These are phyloP conservation scores for Trimorus sp. DNA, from an alignment of 2,888 invertebrate genomes.

Conservation along the genomic window DNA sequence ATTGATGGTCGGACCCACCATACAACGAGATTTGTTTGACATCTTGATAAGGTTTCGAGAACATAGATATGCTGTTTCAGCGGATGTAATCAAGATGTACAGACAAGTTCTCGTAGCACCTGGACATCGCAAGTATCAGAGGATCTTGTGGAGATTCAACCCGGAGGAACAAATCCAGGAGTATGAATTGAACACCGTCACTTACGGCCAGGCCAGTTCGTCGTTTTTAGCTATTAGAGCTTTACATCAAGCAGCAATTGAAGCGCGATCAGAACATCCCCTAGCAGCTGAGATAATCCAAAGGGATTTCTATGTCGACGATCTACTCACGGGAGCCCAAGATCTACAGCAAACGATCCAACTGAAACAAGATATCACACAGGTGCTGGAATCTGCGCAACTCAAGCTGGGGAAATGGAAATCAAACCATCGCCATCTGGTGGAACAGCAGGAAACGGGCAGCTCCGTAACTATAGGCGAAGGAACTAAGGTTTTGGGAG, in stretches of 20 bases:
- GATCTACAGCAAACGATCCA: neutral
- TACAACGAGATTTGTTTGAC: conserved; percentile 68
- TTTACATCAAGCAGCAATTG: neutral
- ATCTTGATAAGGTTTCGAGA: conserved; percentile 69
- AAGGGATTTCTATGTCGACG: conserved; percentile 46
- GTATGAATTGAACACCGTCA: conserved; percentile 1
- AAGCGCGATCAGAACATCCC: conserved; percentile 13
- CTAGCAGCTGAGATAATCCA: conserved; percentile 11
- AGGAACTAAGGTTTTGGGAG: conserved; percentile 2
- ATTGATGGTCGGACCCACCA: conserved; percentile 69
- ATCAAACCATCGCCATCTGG: neutral
- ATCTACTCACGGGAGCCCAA: conserved; percentile 39
- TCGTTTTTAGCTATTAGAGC: conserved; percentile 1
- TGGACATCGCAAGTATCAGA: conserved; percentile 4
- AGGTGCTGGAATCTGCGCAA: conserved; percentile 5
- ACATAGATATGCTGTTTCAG: conserved; percentile 68
- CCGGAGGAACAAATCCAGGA: neutral
- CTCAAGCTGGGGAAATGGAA: conserved; percentile 4
- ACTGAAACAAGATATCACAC: neutral
- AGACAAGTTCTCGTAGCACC: conserved; percentile 57
- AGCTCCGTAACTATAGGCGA: neutral
- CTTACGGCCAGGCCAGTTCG: neutral
- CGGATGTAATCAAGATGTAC: conserved; percentile 71
- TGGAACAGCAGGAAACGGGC: neutral
- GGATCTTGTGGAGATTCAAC: conserved; percentile 7